Evolutionary conservation across 2,888 invertebrate genomes (phyloP).

Genomic region (Lissocephala sabroskyi): DNA sequence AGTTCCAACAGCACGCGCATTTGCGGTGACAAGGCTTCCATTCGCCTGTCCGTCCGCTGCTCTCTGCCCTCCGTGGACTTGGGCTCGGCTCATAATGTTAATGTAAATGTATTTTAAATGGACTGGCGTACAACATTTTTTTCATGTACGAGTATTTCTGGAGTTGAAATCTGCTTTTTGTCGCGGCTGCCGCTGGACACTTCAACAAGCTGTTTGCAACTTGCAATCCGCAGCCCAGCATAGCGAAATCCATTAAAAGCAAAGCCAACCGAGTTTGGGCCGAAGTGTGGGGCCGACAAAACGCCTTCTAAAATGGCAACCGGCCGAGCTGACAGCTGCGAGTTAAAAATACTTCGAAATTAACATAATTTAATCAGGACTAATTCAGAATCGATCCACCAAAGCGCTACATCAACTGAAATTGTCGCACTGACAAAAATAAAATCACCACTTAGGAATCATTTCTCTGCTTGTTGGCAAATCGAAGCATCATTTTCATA

Average conservation of each 20-base stretch:
- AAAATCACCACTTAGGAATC: too few relatives aligned
- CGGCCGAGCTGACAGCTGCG: conserved; percentile 58
- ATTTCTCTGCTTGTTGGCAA: too few relatives aligned
- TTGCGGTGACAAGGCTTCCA: conserved; percentile 2
- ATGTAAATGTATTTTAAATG: conserved; percentile 71
- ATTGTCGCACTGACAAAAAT: too few relatives aligned
- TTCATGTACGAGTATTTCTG: conserved; percentile 1
- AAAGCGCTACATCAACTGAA: too few relatives aligned
- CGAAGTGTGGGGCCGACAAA: conserved; percentile 26
- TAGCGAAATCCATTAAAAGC: conserved; percentile 17
- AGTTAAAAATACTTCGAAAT: conserved; percentile 56
- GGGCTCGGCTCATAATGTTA: conserved; percentile 69
- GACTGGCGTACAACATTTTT: conserved; percentile 64
- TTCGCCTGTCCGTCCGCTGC: conserved; percentile 10
- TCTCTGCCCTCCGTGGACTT: conserved; percentile 2
- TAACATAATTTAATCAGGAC: conserved; percentile 63
- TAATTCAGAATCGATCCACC: conserved; percentile 40
- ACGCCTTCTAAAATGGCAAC: conserved; percentile 62
- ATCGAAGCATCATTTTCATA: too few relatives aligned
- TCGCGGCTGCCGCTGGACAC: conserved; percentile 32
- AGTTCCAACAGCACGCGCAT: too few relatives aligned
- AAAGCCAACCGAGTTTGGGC: conserved; percentile 1
- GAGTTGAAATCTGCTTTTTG: conserved; percentile 15
- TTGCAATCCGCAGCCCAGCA: conserved; percentile 53
- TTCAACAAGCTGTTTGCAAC: conserved; percentile 69